These are phyloP conservation scores for Scaptodrosophila lebanonensis DNA, from an alignment of 1,140 invertebrate genomes.

Conservation along the genomic window DNA sequence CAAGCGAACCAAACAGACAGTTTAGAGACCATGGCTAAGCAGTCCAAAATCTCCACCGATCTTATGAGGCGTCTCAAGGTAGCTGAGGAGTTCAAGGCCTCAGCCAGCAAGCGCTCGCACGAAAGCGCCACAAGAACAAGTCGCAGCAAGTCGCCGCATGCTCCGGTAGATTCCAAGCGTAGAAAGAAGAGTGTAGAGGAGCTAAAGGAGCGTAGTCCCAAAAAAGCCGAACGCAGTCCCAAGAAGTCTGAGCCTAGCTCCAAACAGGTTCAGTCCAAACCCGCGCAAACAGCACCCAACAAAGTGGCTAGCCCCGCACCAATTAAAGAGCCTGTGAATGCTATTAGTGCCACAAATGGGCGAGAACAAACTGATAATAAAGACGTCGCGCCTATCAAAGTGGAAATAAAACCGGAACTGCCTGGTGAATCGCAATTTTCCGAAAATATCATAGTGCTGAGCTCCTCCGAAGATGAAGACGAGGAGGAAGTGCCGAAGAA, in stretches of 20 bases:
- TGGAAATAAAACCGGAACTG: conserved; percentile 5
- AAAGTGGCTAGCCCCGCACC: neutral
- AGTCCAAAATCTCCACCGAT: conserved; percentile 5
- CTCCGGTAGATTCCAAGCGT: neutral
- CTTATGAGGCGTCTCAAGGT: conserved; percentile 30
- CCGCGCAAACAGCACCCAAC: no score
- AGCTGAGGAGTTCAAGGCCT: conserved; percentile 17
- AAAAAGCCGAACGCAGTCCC: neutral
- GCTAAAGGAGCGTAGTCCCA: neutral
- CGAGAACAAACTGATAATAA: neutral
- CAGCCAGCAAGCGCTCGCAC: neutral
- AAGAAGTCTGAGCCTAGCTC: neutral
- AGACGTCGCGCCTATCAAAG: neutral
- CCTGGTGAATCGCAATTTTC: no score
- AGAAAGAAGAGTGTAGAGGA: neutral
- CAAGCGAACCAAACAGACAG: neutral
- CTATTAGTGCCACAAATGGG: neutral
- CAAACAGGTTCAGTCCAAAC: no score
- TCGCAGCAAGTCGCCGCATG: neutral
- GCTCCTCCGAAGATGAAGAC: conserved; percentile 37
- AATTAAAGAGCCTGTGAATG: neutral
- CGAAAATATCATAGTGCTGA: conserved; percentile 26
- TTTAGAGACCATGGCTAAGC: conserved; percentile 12
- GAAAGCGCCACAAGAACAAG: neutral
- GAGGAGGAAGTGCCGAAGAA: neutral